phyloP scores from a whole-genome alignment of 1,140 invertebrate species.

The Hyles vespertilio region DNA sequence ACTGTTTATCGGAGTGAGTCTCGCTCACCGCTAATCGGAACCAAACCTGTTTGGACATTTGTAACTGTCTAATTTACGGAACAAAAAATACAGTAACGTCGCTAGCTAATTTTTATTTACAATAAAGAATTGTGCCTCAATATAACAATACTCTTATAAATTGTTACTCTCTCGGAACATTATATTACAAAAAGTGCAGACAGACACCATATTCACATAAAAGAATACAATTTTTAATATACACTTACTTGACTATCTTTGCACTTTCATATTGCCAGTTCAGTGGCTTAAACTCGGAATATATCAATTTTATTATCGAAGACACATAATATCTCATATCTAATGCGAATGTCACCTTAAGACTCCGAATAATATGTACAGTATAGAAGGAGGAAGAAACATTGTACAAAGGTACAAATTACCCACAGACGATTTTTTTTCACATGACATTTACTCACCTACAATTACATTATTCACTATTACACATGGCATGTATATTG shows the following conservation, averaged over 20 bases:
- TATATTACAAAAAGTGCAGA: constrained; percentile 69
- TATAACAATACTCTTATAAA: constrained; percentile 54
- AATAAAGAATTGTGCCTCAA: constrained; percentile 70
- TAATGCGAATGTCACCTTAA: constrained; percentile 51
- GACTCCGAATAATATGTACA: constrained; percentile 60
- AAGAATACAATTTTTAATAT: constrained; percentile 63
- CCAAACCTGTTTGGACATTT: constrained; percentile 18
- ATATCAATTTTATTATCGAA: constrained; percentile 69
- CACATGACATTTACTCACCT: constrained; percentile 12
- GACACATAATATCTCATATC: constrained; percentile 63
- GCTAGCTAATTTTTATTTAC: constrained; percentile 69
- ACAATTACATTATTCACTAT: constrained; percentile 20
- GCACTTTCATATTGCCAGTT: constrained; percentile 71
- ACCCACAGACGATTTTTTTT: constrained; percentile 18
- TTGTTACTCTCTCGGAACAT: constrained; percentile 50
- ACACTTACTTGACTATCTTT: constrained; percentile 67
- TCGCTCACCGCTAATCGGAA: constrained; percentile 3
- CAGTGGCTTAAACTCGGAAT: constrained; percentile 71
- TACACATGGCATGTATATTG: constrained; percentile 38
- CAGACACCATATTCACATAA: constrained; percentile 69
- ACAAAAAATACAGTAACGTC: constrained; percentile 39
- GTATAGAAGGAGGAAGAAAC: constrained; percentile 46
- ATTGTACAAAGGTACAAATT: constrained; percentile 54
- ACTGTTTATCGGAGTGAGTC: constrained; percentile 9
- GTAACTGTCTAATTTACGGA: constrained; percentile 44